These are phyloP conservation scores for Eidolon helvum DNA, from an alignment of 2,113 vertebrate genomes.

Conservation along the genomic window DNA sequence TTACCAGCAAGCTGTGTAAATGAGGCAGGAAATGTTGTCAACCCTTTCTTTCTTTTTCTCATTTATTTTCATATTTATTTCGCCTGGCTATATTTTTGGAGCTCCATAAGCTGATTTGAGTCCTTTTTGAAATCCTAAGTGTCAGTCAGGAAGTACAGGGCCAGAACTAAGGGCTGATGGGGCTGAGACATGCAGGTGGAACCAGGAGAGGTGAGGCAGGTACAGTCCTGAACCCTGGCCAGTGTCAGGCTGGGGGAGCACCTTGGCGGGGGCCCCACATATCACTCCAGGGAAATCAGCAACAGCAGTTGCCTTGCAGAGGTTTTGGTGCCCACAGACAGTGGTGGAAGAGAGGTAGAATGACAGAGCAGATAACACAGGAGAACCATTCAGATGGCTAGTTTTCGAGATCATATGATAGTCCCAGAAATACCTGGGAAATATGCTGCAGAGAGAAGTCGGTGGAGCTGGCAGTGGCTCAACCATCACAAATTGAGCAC, in stretches of 20 bases:
- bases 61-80: background rate
- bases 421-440: background rate
- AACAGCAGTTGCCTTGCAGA: background rate
- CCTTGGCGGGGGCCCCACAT: too few species aligned
- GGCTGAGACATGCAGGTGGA: background rate
- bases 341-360: background rate
- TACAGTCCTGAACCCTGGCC: background rate
- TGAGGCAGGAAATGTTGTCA: background rate
- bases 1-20: background rate
- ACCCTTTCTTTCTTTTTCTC: background rate
- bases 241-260: background rate
- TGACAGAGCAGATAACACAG: background rate
- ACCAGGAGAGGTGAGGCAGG: background rate
- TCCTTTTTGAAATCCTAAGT: background rate
- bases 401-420: background rate
- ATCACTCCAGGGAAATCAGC: too few species aligned
- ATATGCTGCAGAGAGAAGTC: background rate
- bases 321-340: background rate
- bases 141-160: background rate
- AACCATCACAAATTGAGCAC: background rate
- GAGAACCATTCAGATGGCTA: rapidly evolving
- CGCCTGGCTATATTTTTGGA: background rate
- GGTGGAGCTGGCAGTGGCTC: background rate
- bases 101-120: background rate
- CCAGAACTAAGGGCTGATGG: background rate